Base-by-base conservation (phyloP, 2,113 vertebrate genomes). In the Ptilonorhynchus violaceus region DNA sequence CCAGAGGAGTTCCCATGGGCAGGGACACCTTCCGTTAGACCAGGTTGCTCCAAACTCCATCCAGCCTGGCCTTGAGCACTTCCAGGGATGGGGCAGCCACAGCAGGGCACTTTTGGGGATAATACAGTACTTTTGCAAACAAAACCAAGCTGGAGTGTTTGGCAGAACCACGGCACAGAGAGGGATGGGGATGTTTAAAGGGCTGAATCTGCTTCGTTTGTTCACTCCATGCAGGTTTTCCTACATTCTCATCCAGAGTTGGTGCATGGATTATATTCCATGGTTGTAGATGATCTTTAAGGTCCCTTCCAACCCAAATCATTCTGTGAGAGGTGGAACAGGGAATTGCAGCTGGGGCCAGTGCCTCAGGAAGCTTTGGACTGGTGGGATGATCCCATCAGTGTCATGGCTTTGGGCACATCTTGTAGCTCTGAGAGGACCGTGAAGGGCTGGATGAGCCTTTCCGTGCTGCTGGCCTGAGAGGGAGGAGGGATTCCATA, bases 371-470 rank as follows among this genome's bases (percentile, higher is more conserved):
- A 37, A 60, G 47, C 46, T 60, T n/a, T 24, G 64, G 64, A 47
- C n/a, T 46, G 39, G 19, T 28, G 17, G 55, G 52, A 33, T 30
- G 59, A 7, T 56, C n/a, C n/a, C 24, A 2, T 9, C 30, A 24
- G 59, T 7, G 33, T 10, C 33, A 1, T 2, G 12, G 39, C 17
- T 73, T 28, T 22, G 59, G 68, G 46, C 30, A 5, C 11, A 10
- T 27, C 59, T 44, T 3, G 24, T 9, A 12, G 33, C 58, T 49
- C 13, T 15, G 15, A 7, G 50, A 35, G 55, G 25, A 1, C 33
- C 8, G 6, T 11, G 22, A 27, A 35, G 0, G 5, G 21, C 6
- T 5, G 21, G 17, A 5, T 1, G 15, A 66, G n/a, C n/a, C 24
- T 37, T 46, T 50, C 59, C 3, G 15, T 56, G 52, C 20, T 49